A percentile compares a stretch with the other conserved stretches of the same genome.
Conservation (phyloP, 2,888 invertebrate species). For the Apamea anceps region DNA sequence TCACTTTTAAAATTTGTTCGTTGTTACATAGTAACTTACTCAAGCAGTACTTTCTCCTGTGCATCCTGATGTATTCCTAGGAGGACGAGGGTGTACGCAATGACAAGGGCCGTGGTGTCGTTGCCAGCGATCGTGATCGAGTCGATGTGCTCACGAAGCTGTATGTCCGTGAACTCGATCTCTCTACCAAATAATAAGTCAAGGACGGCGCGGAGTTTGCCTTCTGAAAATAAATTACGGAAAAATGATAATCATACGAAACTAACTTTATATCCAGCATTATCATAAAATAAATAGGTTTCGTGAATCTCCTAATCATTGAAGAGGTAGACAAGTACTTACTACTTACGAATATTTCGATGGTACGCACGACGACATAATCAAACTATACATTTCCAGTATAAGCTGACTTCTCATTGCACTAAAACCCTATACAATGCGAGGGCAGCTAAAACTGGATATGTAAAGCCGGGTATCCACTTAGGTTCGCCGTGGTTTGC, state of each 20-base stretch:
- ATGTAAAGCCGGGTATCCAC: too few species aligned
- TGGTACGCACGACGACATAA: not conserved
- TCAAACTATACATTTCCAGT: too few species aligned
- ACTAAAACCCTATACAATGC: too few species aligned
- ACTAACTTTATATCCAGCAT: not conserved
- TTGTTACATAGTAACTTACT: slow-evolving; percentile 73
- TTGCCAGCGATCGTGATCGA: slow-evolving; percentile 91
- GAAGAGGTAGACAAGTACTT: not conserved
- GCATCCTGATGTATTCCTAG: slow-evolving; percentile 83
- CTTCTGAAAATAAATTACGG: slow-evolving; percentile 74
- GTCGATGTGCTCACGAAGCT: slow-evolving; percentile 90
- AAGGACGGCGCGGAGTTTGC: slow-evolving; percentile 82
- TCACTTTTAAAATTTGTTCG: not conserved
- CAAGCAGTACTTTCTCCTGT: slow-evolving; percentile 77
- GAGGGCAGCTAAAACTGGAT: too few species aligned
- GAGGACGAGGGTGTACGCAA: slow-evolving; percentile 85
- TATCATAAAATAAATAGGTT: too few species aligned
- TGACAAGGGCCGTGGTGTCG: slow-evolving; percentile 88
- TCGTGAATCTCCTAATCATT: not conserved
- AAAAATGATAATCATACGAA: not conserved
- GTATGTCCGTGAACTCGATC: slow-evolving; percentile 87
- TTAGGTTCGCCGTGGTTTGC: too few species aligned
- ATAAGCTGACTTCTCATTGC: too few species aligned
- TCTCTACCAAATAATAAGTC: slow-evolving; percentile 87
- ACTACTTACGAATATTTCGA: not conserved